phyloP scores from a whole-genome alignment of 2,888 invertebrate genomes.

The Blastobasis lacticolella region DNA sequence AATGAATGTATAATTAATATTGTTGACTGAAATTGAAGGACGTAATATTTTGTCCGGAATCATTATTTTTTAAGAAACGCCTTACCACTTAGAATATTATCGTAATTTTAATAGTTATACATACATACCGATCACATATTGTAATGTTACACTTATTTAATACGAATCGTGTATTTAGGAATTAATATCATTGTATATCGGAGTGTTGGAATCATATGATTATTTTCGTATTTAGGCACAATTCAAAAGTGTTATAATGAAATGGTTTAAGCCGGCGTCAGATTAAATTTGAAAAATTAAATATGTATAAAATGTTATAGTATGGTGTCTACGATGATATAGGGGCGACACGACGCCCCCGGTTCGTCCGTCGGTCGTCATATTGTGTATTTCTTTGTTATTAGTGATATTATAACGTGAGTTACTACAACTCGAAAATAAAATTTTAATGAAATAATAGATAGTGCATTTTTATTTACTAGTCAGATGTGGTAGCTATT shows the following conservation, averaged over 20 bases:
- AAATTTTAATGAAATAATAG: slow-evolving; percentile 34
- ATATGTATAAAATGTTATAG: no score
- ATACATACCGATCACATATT: slow-evolving; percentile 27
- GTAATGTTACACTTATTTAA: slow-evolving; percentile 45
- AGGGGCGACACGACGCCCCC: no score
- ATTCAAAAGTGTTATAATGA: no score
- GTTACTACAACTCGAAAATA: slow-evolving; percentile 57
- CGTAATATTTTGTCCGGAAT: neutral
- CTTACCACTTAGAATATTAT: slow-evolving; percentile 49
- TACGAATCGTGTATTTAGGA: slow-evolving; percentile 38
- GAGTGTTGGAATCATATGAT: slow-evolving; percentile 29
- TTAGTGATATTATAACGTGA: slow-evolving; percentile 50
- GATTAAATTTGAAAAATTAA: no score
- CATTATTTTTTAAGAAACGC: slow-evolving; percentile 29
- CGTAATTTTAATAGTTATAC: slow-evolving; percentile 24
- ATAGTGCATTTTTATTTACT: slow-evolving; percentile 37
- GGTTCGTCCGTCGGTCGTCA: no score
- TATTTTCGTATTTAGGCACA: slow-evolving; percentile 42
- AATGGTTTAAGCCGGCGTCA: no score
- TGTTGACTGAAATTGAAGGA: neutral
- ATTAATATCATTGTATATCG: slow-evolving; percentile 19
- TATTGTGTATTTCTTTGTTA: slow-evolving; percentile 65
- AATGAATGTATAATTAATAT: no score
- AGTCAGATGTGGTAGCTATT: slow-evolving; percentile 11
- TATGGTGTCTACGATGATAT: no score